Percentiles rank a stretch among this genome's conserved stretches.
These are phyloP conservation scores for Aeoliscus strigatus DNA, from an alignment of 2,797 vertebrate species.

Conservation along the genomic window DNA sequence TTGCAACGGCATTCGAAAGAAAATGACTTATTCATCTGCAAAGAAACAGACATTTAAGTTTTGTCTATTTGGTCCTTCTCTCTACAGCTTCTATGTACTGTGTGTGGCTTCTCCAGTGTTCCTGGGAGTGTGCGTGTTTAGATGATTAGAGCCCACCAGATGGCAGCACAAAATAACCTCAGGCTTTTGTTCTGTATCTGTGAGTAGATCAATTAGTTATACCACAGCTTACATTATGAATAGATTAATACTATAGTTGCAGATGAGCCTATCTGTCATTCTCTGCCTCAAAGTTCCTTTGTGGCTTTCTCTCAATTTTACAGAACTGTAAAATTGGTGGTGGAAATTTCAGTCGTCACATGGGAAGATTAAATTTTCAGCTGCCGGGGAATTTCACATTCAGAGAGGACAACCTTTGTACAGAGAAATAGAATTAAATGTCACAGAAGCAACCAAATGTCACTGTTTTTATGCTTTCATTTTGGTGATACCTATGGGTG, in stretches of 20 bases:
- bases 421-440: constrained; percentile 8
- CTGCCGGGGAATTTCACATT: not conserved
- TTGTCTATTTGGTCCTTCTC: constrained; percentile 1
- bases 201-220: not conserved
- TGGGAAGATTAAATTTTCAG: too few relatives aligned
- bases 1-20: too few relatives aligned
- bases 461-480: not conserved
- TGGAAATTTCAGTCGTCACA: too few relatives aligned
- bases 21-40: too few relatives aligned
- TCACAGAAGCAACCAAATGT: constrained; percentile 1
- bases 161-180: constrained; percentile 56
- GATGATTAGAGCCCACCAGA: constrained; percentile 47
- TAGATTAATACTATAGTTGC: too few relatives aligned
- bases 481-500: too few relatives aligned
- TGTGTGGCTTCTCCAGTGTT: not conserved
- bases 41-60: too few relatives aligned
- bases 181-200: too few relatives aligned
- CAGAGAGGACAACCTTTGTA: constrained; percentile 3
- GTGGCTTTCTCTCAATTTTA: too few relatives aligned
- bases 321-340: too few relatives aligned
- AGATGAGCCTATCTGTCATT: not conserved
- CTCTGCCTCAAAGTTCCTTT: too few relatives aligned
- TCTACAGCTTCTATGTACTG: not conserved
- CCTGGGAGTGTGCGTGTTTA: not conserved
- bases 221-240: too few relatives aligned